Conservation (phyloP, 2,113 vertebrate species). For the Psephotus haematonotus region DNA sequence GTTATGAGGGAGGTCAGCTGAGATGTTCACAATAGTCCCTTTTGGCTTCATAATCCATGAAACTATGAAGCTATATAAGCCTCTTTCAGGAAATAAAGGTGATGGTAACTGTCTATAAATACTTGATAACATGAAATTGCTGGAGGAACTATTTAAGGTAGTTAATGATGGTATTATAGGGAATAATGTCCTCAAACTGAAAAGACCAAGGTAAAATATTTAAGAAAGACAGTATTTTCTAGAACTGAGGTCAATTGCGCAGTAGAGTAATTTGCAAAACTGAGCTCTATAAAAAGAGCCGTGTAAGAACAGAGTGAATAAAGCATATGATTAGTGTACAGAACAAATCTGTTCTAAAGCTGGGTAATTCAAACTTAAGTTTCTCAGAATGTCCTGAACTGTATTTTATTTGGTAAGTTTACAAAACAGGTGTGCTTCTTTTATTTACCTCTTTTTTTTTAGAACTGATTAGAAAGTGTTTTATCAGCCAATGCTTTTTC, state of each 20-base stretch:
- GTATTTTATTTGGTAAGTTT: neutral
- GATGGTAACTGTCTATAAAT: slow-evolving; percentile 58
- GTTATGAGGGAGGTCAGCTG: neutral
- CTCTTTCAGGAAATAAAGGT: slow-evolving; percentile 46
- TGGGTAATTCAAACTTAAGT: neutral
- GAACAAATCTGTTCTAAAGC: neutral
- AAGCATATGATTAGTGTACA: neutral
- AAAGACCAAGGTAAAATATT: slow-evolving; percentile 54
- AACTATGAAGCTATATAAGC: slow-evolving; percentile 8
- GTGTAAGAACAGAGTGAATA: slow-evolving; percentile 1
- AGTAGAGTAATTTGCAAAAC: slow-evolving; percentile 54
- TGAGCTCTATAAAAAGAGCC: slow-evolving; percentile 33
- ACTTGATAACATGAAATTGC: slow-evolving; percentile 62
- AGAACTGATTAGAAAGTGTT: neutral
- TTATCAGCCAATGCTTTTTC: neutral
- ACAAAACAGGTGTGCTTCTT: neutral
- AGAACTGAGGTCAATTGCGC: slow-evolving; percentile 49
- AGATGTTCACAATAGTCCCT: slow-evolving; percentile 4
- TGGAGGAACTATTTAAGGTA: slow-evolving; percentile 55
- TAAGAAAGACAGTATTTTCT: slow-evolving; percentile 57
- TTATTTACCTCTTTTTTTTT: neutral
- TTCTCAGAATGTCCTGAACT: neutral
- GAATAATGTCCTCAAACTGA: slow-evolving; percentile 52
- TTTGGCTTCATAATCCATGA: slow-evolving; percentile 25
- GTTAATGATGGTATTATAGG: slow-evolving; percentile 49